Evolutionary conservation across 2,888 invertebrate species (phyloP).

Genomic region (Drosophila quinaria): DNA sequence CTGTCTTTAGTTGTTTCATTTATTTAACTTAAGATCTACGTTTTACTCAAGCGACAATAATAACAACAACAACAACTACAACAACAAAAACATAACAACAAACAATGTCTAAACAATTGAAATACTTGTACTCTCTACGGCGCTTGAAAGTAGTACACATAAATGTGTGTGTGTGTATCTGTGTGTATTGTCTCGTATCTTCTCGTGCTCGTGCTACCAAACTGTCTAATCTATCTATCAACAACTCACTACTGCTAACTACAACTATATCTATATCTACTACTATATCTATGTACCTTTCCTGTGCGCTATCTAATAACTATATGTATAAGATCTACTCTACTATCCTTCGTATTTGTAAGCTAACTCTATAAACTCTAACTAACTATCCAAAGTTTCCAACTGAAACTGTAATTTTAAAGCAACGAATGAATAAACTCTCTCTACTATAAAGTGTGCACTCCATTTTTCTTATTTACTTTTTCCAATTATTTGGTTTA

Average conservation of each 20-base stretch:
- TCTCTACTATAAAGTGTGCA: constrained; percentile 62
- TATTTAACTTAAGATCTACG: constrained; percentile 26
- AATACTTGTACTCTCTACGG: constrained; percentile 32
- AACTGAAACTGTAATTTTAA: constrained; percentile 16
- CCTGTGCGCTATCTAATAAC: constrained; percentile 45
- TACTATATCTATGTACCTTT: constrained; percentile 45
- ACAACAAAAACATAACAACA: constrained; percentile 32
- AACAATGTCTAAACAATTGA: constrained; percentile 31
- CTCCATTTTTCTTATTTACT: constrained; percentile 63
- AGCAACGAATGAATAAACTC: constrained; percentile 48
- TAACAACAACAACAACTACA: constrained; percentile 33
- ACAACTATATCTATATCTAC: constrained; percentile 24
- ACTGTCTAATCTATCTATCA: constrained; percentile 36
- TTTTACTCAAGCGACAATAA: constrained; percentile 39
- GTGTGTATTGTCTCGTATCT: constrained; percentile 50
- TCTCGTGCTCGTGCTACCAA: constrained; percentile 37
- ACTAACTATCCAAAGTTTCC: constrained; percentile 16
- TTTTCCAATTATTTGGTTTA: constrained; percentile 25
- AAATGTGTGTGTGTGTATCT: constrained; percentile 48
- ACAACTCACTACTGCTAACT: constrained; percentile 36
- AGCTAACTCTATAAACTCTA: constrained; percentile 45
- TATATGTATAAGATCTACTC: constrained; percentile 20
- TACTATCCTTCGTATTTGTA: constrained; percentile 27
- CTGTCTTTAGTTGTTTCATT: constrained; percentile 52
- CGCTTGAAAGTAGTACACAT: constrained; percentile 58